phyloP scores from a whole-genome alignment of 1,140 invertebrate species.

The Patella vulgata region DNA sequence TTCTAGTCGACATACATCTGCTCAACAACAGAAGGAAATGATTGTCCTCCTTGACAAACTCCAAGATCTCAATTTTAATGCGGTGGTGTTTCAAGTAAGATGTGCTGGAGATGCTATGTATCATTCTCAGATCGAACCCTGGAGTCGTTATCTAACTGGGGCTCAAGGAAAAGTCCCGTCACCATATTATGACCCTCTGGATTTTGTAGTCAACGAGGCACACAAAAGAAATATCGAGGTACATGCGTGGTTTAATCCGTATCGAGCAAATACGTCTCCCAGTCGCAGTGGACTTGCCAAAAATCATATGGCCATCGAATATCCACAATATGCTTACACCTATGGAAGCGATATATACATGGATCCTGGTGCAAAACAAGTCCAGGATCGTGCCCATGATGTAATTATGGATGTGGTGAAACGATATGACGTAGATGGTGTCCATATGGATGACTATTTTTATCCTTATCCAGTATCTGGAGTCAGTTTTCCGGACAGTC shows the following conservation, averaged over 20 bases:
- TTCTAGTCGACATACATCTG: conserved; percentile 34
- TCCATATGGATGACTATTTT: conserved; percentile 65
- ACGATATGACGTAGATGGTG: conserved; percentile 60
- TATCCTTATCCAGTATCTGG: conserved; percentile 59
- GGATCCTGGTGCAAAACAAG: conserved; percentile 53
- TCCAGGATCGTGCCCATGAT: conserved; percentile 33
- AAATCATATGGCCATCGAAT: conserved; percentile 53
- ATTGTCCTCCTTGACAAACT: conserved; percentile 42
- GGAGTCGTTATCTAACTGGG: conserved; percentile 60
- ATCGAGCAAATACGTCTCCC: conserved; percentile 41
- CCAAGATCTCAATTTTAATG: conserved; percentile 50
- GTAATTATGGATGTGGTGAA: conserved; percentile 54
- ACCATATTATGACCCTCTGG: conserved; percentile 58
- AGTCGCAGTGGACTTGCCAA: conserved; percentile 39
- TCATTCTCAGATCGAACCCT: conserved; percentile 54
- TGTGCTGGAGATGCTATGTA: conserved; percentile 56
- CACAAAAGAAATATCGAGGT: conserved; percentile 55
- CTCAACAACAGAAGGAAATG: conserved; percentile 51
- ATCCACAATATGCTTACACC: conserved; percentile 46
- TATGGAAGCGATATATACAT: conserved; percentile 57
- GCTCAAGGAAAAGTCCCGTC: conserved; percentile 52
- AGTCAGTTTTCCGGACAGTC: conserved; percentile 48
- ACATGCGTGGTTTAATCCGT: conserved; percentile 64
- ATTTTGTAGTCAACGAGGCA: conserved; percentile 44
- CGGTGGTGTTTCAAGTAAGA: conserved; percentile 56